These are phyloP conservation scores for Macrosiphum euphorbiae DNA, from an alignment of 2,888 invertebrate species.

Conservation along the genomic window DNA sequence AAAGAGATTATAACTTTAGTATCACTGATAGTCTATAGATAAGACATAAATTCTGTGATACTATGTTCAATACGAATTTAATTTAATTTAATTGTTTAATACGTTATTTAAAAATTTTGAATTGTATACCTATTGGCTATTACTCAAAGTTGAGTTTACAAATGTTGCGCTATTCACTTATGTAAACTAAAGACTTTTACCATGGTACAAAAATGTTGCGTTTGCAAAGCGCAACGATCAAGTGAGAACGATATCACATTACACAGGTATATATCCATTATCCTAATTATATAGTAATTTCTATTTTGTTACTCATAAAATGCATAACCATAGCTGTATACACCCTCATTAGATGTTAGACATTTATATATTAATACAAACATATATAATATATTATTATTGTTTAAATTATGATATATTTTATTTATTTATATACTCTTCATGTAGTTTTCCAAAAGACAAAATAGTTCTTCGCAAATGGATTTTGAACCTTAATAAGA, in stretches of 20 bases:
- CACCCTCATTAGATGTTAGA: not conserved
- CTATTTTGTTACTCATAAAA: not conserved
- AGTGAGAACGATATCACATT: not conserved
- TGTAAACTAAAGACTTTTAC: not conserved
- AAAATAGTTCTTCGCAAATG: not conserved
- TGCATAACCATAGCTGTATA: not conserved
- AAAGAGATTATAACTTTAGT: not conserved
- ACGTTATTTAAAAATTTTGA: not conserved
- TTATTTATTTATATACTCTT: not conserved
- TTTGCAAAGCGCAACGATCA: not conserved
- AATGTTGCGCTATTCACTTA: too few relatives aligned
- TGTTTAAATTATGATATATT: not conserved
- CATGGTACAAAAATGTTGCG: slow-evolving; percentile 16
- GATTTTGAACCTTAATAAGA: not conserved
- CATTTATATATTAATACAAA: not conserved
- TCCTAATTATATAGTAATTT: not conserved
- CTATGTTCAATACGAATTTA: too few relatives aligned
- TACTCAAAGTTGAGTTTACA: too few relatives aligned
- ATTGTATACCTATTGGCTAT: too few relatives aligned
- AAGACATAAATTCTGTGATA: not conserved
- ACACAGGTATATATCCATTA: slow-evolving; percentile 5
- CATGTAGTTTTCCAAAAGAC: slow-evolving; percentile 10
- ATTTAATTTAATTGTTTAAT: too few relatives aligned
- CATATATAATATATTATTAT: not conserved
- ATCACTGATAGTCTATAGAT: not conserved